Evolutionary conservation across 2,888 invertebrate species (phyloP).

Genomic region (Nomada hirtipes): DNA sequence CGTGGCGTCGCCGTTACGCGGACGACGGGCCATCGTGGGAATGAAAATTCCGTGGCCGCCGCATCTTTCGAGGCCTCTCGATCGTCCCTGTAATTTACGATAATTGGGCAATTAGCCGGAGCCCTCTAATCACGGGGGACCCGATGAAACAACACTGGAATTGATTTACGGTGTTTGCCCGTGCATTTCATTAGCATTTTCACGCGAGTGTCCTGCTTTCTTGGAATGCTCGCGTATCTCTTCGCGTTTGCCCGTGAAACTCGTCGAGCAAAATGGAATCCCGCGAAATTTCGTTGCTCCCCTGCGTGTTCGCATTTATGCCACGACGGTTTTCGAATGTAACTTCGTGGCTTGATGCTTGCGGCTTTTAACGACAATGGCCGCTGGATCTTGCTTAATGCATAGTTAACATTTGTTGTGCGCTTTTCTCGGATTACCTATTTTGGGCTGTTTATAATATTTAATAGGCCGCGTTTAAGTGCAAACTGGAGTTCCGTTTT

Average conservation of each 20-base stretch:
- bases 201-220: neutral
- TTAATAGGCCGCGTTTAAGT: no score
- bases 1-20: neutral
- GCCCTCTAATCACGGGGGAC: constrained; percentile 34
- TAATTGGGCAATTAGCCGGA: constrained; percentile 43
- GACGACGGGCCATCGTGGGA: constrained; percentile 3
- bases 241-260: neutral
- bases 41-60: constrained; percentile 29
- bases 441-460: no score
- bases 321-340: constrained; percentile 30
- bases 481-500: no score
- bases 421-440: no score
- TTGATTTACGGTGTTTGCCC: constrained; percentile 37
- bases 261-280: neutral
- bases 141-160: constrained; percentile 31
- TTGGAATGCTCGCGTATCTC: neutral
- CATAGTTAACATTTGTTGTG: constrained; percentile 22
- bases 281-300: neutral
- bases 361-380: constrained; percentile 39
- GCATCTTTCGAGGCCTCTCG: constrained; percentile 20
- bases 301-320: constrained; percentile 32
- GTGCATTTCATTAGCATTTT: neutral
- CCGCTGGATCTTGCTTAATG: constrained; percentile 34
- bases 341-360: constrained; percentile 27
- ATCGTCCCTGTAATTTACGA: constrained; percentile 37